Evolutionary conservation across 2,797 vertebrate species (phyloP), one percentile per base, ranked within the genome.

Genomic region (Sardinella longiceps): DNA sequence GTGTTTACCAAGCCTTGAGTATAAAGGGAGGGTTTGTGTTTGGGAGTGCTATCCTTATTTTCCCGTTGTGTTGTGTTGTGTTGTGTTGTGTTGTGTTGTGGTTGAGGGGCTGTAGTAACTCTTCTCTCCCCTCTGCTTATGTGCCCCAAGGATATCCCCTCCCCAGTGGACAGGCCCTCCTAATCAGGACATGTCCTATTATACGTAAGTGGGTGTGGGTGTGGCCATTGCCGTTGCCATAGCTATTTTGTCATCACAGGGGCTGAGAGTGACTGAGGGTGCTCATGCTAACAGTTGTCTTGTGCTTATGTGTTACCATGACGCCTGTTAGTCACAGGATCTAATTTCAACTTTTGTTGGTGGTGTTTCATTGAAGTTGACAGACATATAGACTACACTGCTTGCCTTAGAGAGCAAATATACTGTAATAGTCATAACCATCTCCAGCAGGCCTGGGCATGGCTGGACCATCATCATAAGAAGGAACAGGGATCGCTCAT

Each of bases 111-210:
- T 7, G 86, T 87, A 28, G 83, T 91, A 90, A 85, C 89, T 90
- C 58, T 93, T 87, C 85, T 91, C 89, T 87, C 84, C 83, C 80
- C 86, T 86, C 70, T 88, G 85, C 86, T 81, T 84, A 87, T 91
- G 85, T 91, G 85, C 86, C 92, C 91, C 88, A 92, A 95, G 95
- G 94, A 95, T 95, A 90, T 94, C 94, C 83, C 93, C 94, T 91
- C 92, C 94, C 85, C 95, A 94, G 81, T 95, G 94, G 95, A 83
- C 90, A 80, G 93, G 91, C 85, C 92, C 93, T 33, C 85, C 91
- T 87, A 1, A 81, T 87, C 94, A 90, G 89, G 94, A 95, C 89
- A 92, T 93, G 93, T 93, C 94, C 86, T 95, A 92, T 91, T 95
- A 94, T 93, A 92, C 93, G 95, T 95, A 95, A 95, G 94, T 95